Evolutionary conservation across 2,113 vertebrate genomes (phyloP).

Genomic region (Nesoenas mayeri): DNA sequence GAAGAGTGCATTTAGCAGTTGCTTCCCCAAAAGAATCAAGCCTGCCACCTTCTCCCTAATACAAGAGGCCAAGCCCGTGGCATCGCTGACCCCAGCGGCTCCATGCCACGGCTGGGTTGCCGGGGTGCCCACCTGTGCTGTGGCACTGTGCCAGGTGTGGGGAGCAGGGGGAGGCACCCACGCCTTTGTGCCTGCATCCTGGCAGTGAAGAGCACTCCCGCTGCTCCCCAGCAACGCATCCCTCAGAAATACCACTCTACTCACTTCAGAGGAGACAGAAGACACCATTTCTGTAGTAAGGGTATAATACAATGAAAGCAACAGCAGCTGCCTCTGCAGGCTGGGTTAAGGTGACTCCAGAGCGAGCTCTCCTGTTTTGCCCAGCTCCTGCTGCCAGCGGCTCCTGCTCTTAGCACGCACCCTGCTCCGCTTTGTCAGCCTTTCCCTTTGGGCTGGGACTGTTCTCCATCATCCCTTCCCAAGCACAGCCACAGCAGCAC

Average conservation of each 20-base stretch:
- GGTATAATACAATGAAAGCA: not conserved
- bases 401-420: not conserved
- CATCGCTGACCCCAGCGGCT: accelerated
- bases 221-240: not conserved
- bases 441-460: accelerated
- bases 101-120: not conserved
- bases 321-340: not conserved
- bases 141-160: accelerated
- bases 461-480: not conserved
- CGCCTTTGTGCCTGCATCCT: not conserved
- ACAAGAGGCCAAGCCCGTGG: not conserved
- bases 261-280: not conserved
- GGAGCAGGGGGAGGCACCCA: not conserved
- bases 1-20: not conserved
- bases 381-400: accelerated
- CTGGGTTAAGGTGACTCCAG: not conserved
- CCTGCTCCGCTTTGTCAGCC: not conserved
- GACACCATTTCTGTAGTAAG: not conserved
- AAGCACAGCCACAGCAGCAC: not conserved
- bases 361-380: not conserved
- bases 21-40: not conserved
- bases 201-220: not conserved
- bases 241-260: not conserved
- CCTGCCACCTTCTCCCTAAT: not conserved
- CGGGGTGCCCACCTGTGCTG: not conserved